These are phyloP conservation scores for Rhizomys pruinosus DNA, from an alignment of 2,113 vertebrate genomes.

Conservation along the genomic window DNA sequence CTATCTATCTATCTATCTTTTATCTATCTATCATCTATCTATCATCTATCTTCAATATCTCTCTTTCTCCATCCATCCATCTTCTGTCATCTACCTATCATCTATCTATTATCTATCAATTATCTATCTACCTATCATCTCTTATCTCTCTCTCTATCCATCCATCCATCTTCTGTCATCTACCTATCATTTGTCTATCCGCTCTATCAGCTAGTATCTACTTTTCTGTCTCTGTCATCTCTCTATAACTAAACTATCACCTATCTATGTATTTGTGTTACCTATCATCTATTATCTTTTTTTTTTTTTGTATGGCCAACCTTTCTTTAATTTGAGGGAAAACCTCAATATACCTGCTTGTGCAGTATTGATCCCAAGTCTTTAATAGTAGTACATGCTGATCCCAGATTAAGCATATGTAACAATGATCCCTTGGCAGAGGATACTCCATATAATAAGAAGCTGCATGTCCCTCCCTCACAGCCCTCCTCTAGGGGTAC, in stretches of 20 bases:
- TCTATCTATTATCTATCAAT: neutral
- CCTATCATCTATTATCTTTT: neutral
- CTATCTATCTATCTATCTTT: neutral
- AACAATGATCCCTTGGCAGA: too few species aligned
- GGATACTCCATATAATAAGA: too few species aligned
- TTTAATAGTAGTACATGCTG: too few species aligned
- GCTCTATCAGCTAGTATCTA: neutral
- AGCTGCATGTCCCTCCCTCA: too few species aligned
- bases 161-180: neutral
- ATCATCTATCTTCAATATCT: neutral
- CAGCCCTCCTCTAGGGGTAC: too few species aligned
- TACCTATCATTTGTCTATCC: neutral
- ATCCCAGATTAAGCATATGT: too few species aligned
- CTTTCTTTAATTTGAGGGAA: too few species aligned
- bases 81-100: neutral
- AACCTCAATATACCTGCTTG: too few species aligned
- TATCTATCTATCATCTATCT: neutral
- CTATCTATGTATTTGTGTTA: neutral
- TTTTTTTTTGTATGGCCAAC: too few species aligned
- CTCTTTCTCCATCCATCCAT: neutral
- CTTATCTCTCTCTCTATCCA: neutral
- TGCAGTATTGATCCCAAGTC: too few species aligned
- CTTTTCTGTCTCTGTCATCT: neutral
- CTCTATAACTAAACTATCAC: neutral
- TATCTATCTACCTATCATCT: too few species aligned